Percentiles rank a stretch among this genome's conserved stretches.
phyloP scores from a whole-genome alignment of 2,888 invertebrate genomes.

The Drosophila kuntzei region DNA sequence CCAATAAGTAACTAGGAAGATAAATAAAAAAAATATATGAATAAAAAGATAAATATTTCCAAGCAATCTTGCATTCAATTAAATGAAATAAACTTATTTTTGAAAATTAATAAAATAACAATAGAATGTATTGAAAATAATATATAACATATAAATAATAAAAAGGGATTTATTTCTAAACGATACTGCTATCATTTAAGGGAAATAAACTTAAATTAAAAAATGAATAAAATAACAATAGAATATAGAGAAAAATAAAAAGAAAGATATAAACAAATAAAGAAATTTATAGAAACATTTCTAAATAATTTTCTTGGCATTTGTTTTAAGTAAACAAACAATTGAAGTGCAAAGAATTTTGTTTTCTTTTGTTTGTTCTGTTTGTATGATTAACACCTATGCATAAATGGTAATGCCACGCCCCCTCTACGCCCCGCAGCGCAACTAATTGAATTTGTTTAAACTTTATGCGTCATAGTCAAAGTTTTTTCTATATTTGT shows the following conservation, averaged over 20 bases:
- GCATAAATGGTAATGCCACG: constrained; percentile 15
- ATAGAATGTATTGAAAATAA: too few species aligned
- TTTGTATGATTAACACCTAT: constrained; percentile 54
- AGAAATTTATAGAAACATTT: not conserved
- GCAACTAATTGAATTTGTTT: constrained; percentile 44
- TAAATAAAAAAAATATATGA: too few species aligned
- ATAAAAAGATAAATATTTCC: not conserved
- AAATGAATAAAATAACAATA: not conserved
- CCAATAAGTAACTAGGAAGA: too few species aligned
- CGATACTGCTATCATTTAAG: not conserved
- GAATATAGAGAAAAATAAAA: not conserved
- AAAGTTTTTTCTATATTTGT: not conserved
- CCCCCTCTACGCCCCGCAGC: not conserved
- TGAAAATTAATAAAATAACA: not conserved
- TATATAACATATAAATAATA: too few species aligned
- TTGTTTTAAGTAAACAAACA: constrained; percentile 25
- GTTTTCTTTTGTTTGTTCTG: constrained; percentile 17
- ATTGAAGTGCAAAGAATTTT: constrained; percentile 26
- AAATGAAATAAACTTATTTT: not conserved
- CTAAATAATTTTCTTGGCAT: constrained; percentile 5
- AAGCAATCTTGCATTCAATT: not conserved
- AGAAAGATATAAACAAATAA: not conserved
- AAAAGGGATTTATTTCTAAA: not conserved
- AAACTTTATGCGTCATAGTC: constrained; percentile 48
- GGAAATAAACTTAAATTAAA: not conserved